phyloP scores from a whole-genome alignment of 2,113 vertebrate species.

The Erythrolamprus reginae region DNA sequence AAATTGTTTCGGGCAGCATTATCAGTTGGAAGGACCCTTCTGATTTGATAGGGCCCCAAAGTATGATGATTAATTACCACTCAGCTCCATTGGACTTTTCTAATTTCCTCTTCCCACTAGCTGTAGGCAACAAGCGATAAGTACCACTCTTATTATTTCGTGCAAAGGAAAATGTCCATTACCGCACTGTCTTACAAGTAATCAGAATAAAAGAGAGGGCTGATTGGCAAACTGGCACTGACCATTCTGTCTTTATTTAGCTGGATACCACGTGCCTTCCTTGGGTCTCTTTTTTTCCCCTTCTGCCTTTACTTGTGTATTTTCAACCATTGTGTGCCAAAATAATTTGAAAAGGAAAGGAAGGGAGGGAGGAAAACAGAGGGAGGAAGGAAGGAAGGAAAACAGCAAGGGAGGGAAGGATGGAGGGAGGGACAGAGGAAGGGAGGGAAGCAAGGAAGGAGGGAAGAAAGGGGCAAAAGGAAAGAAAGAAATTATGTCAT shows the following conservation, averaged over 20 bases:
- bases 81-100: constrained; percentile 90
- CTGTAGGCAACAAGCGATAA: constrained; percentile 93
- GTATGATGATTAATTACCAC: constrained; percentile 99
- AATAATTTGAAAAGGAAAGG: constrained; percentile 5
- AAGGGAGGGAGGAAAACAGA: too few species aligned
- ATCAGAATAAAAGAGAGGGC: constrained; percentile 71
- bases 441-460: neutral
- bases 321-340: constrained; percentile 71
- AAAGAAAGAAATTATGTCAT: neutral
- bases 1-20: constrained; percentile 96
- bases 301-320: constrained; percentile 53
- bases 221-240: constrained; percentile 57
- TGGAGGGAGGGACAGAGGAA: too few species aligned
- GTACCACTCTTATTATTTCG: constrained; percentile 93
- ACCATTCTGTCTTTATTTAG: constrained; percentile 68
- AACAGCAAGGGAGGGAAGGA: too few species aligned
- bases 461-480: too few species aligned
- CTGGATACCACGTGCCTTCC: constrained; percentile 52
- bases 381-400: too few species aligned
- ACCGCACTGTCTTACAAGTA: constrained; percentile 72
- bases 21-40: constrained; percentile 93
- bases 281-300: constrained; percentile 10
- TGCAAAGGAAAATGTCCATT: constrained; percentile 87
- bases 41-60: constrained; percentile 93
- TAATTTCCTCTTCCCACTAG: constrained; percentile 85